Evolutionary conservation across 2,888 invertebrate species (phyloP), one percentile per base, ranked within the genome.

Genomic region (Sialis fuliginosa): DNA sequence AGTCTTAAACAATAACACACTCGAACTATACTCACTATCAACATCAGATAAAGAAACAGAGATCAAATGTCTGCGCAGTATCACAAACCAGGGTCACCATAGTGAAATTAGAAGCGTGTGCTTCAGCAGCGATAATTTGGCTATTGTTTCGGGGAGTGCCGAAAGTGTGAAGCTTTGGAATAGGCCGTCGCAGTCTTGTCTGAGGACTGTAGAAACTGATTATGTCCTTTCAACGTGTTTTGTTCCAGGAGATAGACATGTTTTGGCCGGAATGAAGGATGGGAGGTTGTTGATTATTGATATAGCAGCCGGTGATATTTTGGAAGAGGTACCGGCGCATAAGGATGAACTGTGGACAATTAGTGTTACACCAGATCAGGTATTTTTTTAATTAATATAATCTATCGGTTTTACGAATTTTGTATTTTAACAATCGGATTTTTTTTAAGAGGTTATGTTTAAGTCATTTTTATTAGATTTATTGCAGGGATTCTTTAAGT

Each of bases 101-200:
- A 84, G 84, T 42, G 91, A 96, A 59, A 84, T 95, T 6, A 73
- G 91, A 44, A 79, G 86, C 22, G 70, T 97, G 22, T 76, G 82
- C 47, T 91, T 97, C 60, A 92, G 91, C 60, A 87, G 88, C 2
- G 95, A 96, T 64, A 89, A 86, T 59, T 70, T 89, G 49, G 88
- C 88, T 1, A 72, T 96, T 49, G 74, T 86, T 1, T 87, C 95
- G 0, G 92, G 84, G 0, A 83, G 92, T 52, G 83, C 77, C 0
- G 91, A 95, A 55, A 78, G 84, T 6, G 70, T 95, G 34, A 96
- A 97, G 70, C 68, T 97, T 45, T 98, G 97, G 96, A 93, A 91
- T 63, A 79, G 87, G 78, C 81, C 71, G 7, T 69, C 70, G 32
- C 63, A 78, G 49, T 66, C 74, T 41, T 83, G 86, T 54, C 68